These are phyloP conservation scores for Alosa alosa DNA, from an alignment of 2,113 vertebrate species.

Conservation along the genomic window DNA sequence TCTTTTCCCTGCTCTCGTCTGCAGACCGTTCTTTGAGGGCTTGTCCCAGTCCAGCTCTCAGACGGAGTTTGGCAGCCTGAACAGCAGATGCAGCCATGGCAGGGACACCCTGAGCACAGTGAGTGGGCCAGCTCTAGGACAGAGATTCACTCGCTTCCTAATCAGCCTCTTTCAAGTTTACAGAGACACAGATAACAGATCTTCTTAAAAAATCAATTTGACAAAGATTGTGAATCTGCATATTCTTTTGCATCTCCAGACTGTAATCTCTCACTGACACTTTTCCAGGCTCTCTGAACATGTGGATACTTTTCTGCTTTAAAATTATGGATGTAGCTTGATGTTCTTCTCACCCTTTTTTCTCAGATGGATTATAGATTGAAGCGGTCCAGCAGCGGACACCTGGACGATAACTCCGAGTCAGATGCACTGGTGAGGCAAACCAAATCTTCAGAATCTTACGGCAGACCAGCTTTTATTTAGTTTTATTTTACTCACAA, in stretches of 20 bases:
- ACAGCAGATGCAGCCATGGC: constrained; percentile 83
- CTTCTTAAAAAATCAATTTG: not conserved
- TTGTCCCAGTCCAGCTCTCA: constrained; percentile 93
- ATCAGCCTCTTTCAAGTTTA: not conserved
- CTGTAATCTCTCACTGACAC: not conserved
- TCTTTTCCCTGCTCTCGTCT: not conserved
- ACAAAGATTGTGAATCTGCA: not conserved
- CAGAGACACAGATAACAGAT: not conserved
- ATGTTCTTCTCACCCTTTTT: not conserved
- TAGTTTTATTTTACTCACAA: not conserved
- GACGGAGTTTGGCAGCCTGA: constrained; percentile 88
- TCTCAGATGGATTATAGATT: constrained; percentile 73
- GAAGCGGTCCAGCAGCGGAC: constrained; percentile 77
- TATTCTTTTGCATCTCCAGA: not conserved
- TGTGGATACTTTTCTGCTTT: not conserved
- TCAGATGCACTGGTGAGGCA: constrained; percentile 74
- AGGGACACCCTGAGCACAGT: constrained; percentile 82
- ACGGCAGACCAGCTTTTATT: not conserved
- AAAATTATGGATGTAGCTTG: not conserved
- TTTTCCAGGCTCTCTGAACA: not conserved
- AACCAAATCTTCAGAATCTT: not conserved
- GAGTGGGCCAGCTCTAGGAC: constrained; percentile 49
- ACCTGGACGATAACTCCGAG: constrained; percentile 78
- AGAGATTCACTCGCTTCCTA: not conserved
- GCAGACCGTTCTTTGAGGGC: constrained; percentile 89